Base-by-base conservation (phyloP, 1,140 invertebrate genomes). In the Lasioglossum baleicum region DNA sequence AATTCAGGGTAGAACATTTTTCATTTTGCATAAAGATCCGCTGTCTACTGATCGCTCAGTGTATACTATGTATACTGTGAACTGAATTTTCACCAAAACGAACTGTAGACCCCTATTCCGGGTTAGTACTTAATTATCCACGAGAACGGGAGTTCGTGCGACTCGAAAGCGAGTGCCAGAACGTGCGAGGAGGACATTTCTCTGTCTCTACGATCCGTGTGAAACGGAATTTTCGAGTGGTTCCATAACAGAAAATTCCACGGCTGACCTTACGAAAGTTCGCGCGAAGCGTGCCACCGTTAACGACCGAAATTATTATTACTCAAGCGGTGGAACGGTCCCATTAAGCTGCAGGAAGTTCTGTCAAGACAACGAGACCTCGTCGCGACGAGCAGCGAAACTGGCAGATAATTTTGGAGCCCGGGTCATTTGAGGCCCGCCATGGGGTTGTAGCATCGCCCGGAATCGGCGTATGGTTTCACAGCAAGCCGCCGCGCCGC, bases 401-500 rank as follows among this genome's bases (percentile, higher is more conserved):
- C n/a, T 72, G 83, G 40, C 58, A 72, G 81, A 85, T 80, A 80
- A 73, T 81, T 72, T 67, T 70, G 58, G 64, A n/a, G 63, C 69
- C 42, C 74, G 56, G 77, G 80, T 85, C 80, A 56, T 76, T 85
- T 76, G 83, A 74, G 69, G 58, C 75, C 61, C 84, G 76, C 84
- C 81, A 83, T 56, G 73, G 83, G 84, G 83, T 85, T 86, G 84
- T 69, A 70, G n/a, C 35, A 61, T 71, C 73, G 78, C 66, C 75
- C 48, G 56, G 83, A 76, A 83, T 83, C 85, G 84, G 84, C 85
- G 72, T 86, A 87, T 79, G 69, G 64, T 86, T 86, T 87, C 86
- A 87, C 84, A 87, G 86, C 85, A 75, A 87, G 82, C 79, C 86
- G 85, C 79, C 82, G 75, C 67, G 66, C 56, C 67, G 67, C 51